Evolutionary conservation across 2,888 invertebrate species (phyloP).

Genomic region (Dolichopus griseipennis): DNA sequence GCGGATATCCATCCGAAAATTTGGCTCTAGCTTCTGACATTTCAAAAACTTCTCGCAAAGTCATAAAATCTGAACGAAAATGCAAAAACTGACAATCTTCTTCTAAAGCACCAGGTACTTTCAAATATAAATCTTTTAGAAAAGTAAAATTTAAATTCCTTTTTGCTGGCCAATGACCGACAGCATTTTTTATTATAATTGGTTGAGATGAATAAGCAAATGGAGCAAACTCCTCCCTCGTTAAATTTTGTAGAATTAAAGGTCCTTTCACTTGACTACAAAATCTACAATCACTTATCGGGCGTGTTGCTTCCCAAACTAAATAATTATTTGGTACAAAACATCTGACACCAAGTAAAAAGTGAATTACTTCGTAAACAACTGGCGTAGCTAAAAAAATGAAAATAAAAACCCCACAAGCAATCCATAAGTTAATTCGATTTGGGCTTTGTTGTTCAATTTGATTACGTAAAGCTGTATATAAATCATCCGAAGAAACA

Average conservation of each 20-base stretch:
- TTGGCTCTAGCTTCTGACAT: constrained; percentile 59
- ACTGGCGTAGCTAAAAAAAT: constrained; percentile 39
- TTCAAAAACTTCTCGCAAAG: constrained; percentile 65
- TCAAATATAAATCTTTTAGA: constrained; percentile 61
- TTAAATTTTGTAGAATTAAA: constrained; percentile 58
- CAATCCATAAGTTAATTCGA: constrained; percentile 34
- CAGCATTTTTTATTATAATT: constrained; percentile 67
- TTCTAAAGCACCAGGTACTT: constrained; percentile 60
- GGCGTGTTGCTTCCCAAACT: constrained; percentile 78
- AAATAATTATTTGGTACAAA: constrained; percentile 74
- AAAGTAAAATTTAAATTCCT: constrained; percentile 56
- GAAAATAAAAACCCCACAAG: constrained; percentile 35
- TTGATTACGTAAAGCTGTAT: constrained; percentile 36
- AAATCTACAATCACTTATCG: constrained; percentile 70
- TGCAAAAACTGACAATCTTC: constrained; percentile 81
- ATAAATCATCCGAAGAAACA: constrained; percentile 34
- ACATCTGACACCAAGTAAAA: constrained; percentile 57
- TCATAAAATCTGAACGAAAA: constrained; percentile 72
- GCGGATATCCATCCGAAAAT: constrained; percentile 51
- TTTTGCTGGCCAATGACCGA: constrained; percentile 67
- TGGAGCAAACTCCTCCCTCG: constrained; percentile 56
- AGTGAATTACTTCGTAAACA: constrained; percentile 37
- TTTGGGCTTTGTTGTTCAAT: constrained; percentile 32
- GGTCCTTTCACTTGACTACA: constrained; percentile 57
- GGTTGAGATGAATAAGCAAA: constrained; percentile 74